Percentiles rank a stretch among this genome's conserved stretches.
These are phyloP conservation scores for Maniola jurtina DNA, from an alignment of 1,140 invertebrate genomes.

Conservation along the genomic window DNA sequence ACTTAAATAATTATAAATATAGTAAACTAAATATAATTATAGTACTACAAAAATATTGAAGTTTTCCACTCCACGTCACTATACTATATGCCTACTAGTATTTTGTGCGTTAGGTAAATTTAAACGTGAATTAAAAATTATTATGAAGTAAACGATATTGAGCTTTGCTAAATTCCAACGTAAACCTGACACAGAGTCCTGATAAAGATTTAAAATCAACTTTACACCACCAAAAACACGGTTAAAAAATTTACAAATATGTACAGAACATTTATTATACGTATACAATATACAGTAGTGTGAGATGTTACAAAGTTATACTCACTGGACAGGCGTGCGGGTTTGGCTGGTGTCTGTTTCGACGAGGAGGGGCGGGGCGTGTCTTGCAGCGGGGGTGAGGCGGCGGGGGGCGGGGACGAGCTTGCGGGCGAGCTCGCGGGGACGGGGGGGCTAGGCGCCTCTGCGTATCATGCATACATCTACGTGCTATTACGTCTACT, in stretches of 20 bases:
- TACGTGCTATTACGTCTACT: slow-evolving; percentile 73
- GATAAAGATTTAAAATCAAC: neutral
- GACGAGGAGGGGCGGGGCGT: slow-evolving; percentile 48
- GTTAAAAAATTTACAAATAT: neutral
- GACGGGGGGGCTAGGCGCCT: slow-evolving; percentile 40
- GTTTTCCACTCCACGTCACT: too few relatives aligned
- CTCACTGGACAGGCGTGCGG: slow-evolving; percentile 69
- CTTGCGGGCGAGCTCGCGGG: slow-evolving; percentile 25
- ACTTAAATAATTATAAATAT: too few relatives aligned
- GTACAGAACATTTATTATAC: neutral
- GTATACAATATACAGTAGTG: too few relatives aligned
- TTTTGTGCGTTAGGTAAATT: too few relatives aligned
- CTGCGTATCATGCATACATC: slow-evolving; percentile 64
- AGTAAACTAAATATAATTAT: too few relatives aligned
- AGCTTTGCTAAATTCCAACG: neutral
- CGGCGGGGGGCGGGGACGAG: slow-evolving; percentile 22
- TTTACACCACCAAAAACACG: neutral
- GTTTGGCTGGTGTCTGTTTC: slow-evolving; percentile 66
- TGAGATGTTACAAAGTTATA: slow-evolving; percentile 34
- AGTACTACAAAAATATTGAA: too few relatives aligned
- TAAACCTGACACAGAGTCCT: too few relatives aligned
- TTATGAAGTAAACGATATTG: too few relatives aligned
- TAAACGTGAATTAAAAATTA: too few relatives aligned
- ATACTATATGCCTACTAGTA: too few relatives aligned
- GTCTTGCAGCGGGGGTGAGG: slow-evolving; percentile 27